Percentiles rank a stretch among this genome's conserved stretches.
phyloP scores from a whole-genome alignment of 2,113 vertebrate species.

The Cyprinodon variegatus region DNA sequence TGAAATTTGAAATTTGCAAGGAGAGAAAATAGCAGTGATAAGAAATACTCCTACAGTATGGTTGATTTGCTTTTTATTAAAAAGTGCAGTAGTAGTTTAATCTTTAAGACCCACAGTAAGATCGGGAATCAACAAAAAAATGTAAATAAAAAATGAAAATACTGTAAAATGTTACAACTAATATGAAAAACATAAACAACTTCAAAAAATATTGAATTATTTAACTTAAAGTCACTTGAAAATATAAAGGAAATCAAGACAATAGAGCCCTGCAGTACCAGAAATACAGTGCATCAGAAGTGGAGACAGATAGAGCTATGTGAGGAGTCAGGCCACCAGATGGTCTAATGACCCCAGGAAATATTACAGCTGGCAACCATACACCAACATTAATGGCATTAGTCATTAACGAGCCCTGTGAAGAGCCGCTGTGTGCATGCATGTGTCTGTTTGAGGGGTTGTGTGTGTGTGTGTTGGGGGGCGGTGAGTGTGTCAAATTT shows the following conservation, averaged over 20 bases:
- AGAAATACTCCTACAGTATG: not conserved
- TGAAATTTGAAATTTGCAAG: not conserved
- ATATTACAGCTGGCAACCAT: constrained; percentile 73
- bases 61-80: not conserved
- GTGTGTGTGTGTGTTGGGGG: not conserved
- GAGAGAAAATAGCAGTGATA: not conserved
- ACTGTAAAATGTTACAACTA: too few species aligned
- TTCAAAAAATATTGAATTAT: not conserved
- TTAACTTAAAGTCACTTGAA: not conserved
- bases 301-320: constrained; percentile 40
- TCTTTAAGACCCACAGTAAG: not conserved
- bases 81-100: not conserved
- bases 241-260: constrained; percentile 1
- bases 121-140: not conserved
- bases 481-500: constrained; percentile 11
- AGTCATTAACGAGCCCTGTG: constrained; percentile 56
- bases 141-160: not conserved
- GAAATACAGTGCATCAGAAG: constrained; percentile 18
- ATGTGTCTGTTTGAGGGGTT: not conserved
- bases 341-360: constrained; percentile 77
- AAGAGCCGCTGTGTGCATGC: constrained; percentile 14
- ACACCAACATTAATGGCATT: constrained; percentile 68
- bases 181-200: not conserved
- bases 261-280: constrained; percentile 4
- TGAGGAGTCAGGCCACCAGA: constrained; percentile 66